phyloP scores from a whole-genome alignment of 92 coral and sea anemone species.

The Palythoa grandis region DNA sequence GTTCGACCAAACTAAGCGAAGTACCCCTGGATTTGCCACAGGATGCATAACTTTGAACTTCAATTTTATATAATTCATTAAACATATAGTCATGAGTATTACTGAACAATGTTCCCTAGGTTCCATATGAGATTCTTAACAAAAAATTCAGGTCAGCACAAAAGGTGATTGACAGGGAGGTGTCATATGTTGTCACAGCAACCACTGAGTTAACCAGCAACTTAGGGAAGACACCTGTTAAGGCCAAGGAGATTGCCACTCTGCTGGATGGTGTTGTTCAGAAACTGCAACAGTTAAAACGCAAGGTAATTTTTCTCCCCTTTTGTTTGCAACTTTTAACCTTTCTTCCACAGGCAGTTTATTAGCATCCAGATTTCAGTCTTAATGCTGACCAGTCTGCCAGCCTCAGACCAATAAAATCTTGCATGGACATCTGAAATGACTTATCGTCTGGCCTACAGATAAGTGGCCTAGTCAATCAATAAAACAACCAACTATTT shows the following conservation, averaged over 20 bases:
- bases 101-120: conserved; percentile 46
- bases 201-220: conserved; percentile 81
- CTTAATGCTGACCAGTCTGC: no score
- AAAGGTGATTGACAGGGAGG: conserved; percentile 96
- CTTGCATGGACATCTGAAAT: no score
- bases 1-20: no score
- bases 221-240: conserved; percentile 73
- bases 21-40: no score
- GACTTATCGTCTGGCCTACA: no score
- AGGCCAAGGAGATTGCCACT: conserved; percentile 84
- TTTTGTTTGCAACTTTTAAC: background rate
- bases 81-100: background rate
- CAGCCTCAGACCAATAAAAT: no score
- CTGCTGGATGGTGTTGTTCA: conserved; percentile 93
- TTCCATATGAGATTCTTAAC: conserved; percentile 94
- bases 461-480: no score
- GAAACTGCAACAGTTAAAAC: conserved; percentile 85
- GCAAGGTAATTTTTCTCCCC: conserved; percentile 68
- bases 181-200: conserved; percentile 84
- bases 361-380: no score
- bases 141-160: conserved; percentile 97
- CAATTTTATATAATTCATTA: no score
- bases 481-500: no score
- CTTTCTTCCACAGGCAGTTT: background rate
- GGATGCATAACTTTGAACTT: background rate